These are phyloP conservation scores for rat (Rattus norvegicus) DNA, from an alignment of 2,113 vertebrate species.

Conservation along the genomic window DNA sequence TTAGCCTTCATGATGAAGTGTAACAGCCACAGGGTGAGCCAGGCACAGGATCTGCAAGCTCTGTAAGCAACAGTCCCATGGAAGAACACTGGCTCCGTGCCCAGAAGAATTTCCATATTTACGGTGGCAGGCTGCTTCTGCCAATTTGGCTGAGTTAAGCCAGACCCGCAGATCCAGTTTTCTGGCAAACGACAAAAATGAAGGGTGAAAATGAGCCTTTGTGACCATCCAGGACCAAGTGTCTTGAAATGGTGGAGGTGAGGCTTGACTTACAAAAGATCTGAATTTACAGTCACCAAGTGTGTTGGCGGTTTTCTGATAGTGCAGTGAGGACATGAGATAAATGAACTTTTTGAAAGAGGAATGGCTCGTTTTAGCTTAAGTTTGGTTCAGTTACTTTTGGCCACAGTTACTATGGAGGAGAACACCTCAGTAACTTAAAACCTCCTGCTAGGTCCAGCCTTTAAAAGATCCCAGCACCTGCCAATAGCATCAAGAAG, in stretches of 20 bases:
- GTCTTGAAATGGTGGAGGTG: not conserved
- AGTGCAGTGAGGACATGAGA: not conserved
- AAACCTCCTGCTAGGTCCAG: not conserved
- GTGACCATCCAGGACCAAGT: not conserved
- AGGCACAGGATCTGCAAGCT: not conserved
- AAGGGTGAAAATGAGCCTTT: not conserved
- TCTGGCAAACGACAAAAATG: not conserved
- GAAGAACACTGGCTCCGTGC: too few species aligned
- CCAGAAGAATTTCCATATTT: not conserved
- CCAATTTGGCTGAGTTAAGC: not conserved
- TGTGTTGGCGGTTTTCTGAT: not conserved
- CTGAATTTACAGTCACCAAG: not conserved
- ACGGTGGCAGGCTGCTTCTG: not conserved
- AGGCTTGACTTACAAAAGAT: not conserved
- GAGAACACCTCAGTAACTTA: not conserved
- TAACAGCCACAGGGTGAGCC: not conserved
- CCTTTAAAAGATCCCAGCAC: not conserved
- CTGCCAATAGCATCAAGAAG: not conserved
- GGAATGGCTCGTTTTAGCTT: not conserved
- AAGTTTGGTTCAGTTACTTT: not conserved
- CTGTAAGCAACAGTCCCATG: not conserved
- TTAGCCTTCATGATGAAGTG: not conserved
- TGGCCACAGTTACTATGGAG: not conserved
- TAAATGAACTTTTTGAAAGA: not conserved
- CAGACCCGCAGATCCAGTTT: not conserved